These are phyloP conservation scores for Diadromus collaris DNA, from an alignment of 2,888 invertebrate genomes.

Conservation along the genomic window DNA sequence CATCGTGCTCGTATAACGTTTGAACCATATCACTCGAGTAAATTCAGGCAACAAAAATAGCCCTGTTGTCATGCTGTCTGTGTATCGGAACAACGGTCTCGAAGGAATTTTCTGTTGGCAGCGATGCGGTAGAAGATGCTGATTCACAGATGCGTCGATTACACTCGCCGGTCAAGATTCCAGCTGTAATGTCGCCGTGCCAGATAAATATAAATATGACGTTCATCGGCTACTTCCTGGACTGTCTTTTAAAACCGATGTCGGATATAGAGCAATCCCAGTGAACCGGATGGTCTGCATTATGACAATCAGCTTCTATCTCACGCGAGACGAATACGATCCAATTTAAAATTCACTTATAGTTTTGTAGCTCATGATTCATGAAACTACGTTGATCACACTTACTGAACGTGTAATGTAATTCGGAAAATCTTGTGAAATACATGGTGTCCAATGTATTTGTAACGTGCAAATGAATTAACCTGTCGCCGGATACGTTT, in stretches of 20 bases:
- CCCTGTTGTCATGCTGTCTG: not conserved
- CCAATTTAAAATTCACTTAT: not conserved
- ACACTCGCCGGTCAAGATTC: not conserved
- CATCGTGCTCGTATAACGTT: not conserved
- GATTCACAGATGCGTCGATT: not conserved
- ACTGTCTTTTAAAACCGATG: not conserved
- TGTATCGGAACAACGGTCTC: not conserved
- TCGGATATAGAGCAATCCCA: not conserved
- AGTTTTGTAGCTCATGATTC: too few species aligned
- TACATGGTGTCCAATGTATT: not conserved
- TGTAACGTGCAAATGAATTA: not conserved
- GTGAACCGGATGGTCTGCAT: not conserved
- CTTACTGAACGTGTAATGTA: not conserved
- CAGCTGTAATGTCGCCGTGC: not conserved
- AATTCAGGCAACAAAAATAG: not conserved
- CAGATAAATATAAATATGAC: not conserved
- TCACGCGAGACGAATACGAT: not conserved
- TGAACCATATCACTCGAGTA: slow-evolving; percentile 7
- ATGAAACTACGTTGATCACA: not conserved
- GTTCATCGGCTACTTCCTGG: not conserved
- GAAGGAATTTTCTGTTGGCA: not conserved
- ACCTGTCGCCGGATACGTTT: not conserved
- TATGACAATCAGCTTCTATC: not conserved
- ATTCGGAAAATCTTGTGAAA: not conserved
- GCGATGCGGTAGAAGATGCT: not conserved